phyloP scores from a whole-genome alignment of 2,888 invertebrate species.

The Melanargia galathea region DNA sequence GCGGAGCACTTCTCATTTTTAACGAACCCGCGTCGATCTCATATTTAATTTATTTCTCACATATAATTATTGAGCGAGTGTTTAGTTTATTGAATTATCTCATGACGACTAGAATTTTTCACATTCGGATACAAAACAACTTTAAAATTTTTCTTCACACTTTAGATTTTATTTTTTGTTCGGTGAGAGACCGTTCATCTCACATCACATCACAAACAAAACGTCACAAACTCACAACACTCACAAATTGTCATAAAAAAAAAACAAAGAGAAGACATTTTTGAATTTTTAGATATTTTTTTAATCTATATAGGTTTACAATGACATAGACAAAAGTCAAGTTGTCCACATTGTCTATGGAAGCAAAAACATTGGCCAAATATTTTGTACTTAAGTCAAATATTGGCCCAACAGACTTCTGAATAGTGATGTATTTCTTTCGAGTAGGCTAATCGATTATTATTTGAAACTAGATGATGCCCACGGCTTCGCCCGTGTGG shows the following conservation, averaged over 20 bases:
- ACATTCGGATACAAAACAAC: conserved; percentile 69
- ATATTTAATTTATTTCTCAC: conserved; percentile 48
- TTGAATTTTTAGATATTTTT: too few species aligned
- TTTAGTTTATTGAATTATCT: conserved; percentile 51
- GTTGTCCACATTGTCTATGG: background rate
- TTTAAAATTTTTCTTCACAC: conserved; percentile 56
- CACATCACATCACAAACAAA: conserved; percentile 39
- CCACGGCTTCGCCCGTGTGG: too few species aligned
- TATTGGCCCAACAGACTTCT: too few species aligned
- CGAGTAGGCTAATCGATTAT: too few species aligned
- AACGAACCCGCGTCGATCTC: conserved; percentile 36
- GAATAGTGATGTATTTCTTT: too few species aligned
- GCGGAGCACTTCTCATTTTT: conserved; percentile 65
- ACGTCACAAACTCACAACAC: too few species aligned
- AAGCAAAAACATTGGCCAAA: too few species aligned
- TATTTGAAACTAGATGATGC: too few species aligned
- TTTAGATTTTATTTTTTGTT: background rate
- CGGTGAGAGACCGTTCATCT: conserved; percentile 41
- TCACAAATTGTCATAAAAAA: conserved; percentile 27
- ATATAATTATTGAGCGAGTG: conserved; percentile 40
- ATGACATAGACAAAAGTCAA: background rate
- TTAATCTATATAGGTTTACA: too few species aligned
- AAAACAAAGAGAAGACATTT: background rate
- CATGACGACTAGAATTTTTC: conserved; percentile 60
- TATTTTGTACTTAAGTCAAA: too few species aligned